Evolutionary conservation across 1,140 invertebrate genomes (phyloP).

Genomic region (Brachionus koreanus): DNA sequence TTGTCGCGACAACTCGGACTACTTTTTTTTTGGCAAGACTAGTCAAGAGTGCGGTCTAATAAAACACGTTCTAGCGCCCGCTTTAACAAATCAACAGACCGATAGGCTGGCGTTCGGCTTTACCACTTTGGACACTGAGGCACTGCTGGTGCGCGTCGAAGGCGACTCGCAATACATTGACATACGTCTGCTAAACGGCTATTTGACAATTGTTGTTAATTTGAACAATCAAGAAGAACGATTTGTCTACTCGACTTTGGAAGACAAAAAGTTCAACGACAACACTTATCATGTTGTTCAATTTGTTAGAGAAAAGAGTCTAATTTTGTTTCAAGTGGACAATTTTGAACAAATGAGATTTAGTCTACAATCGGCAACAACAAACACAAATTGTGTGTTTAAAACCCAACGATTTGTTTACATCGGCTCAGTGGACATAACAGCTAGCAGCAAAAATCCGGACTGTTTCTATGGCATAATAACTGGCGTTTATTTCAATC

Average conservation of each 20-base stretch:
- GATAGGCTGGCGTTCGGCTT: slow-evolving; percentile 37
- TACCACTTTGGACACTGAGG: slow-evolving; percentile 16
- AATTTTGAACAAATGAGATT: slow-evolving; percentile 36
- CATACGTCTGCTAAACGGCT: neutral
- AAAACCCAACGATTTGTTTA: neutral
- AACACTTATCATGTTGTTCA: slow-evolving; percentile 39
- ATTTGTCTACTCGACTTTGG: neutral
- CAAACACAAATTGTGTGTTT: neutral
- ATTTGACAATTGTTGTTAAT: neutral
- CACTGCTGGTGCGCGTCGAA: neutral
- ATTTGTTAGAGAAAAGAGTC: neutral
- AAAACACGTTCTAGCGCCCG: neutral
- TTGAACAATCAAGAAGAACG: neutral
- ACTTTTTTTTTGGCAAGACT: slow-evolving; percentile 38
- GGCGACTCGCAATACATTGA: slow-evolving; percentile 23
- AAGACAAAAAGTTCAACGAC: slow-evolving; percentile 40
- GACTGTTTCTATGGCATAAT: slow-evolving; percentile 31
- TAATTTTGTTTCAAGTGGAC: slow-evolving; percentile 26
- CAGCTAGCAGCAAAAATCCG: neutral
- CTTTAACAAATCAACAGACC: neutral
- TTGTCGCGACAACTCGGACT: slow-evolving; percentile 21
- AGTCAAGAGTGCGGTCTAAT: slow-evolving; percentile 22
- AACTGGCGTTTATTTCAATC: slow-evolving; percentile 29
- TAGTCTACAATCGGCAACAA: neutral
- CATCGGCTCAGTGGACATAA: neutral